phyloP scores from a whole-genome alignment of 2,888 invertebrate genomes.

The Aethes cnicana region DNA sequence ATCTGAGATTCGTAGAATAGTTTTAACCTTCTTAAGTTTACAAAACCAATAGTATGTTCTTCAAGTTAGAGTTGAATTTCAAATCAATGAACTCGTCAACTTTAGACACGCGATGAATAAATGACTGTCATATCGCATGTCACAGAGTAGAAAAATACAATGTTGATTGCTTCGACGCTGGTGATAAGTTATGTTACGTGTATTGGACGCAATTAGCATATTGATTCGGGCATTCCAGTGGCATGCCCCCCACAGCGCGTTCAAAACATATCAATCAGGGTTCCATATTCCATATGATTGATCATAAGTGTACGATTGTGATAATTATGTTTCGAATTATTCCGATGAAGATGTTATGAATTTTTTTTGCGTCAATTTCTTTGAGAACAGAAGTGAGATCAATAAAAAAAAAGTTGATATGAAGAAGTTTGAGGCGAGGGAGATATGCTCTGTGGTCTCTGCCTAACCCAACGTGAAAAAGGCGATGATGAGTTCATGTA shows the following conservation, averaged over 20 bases:
- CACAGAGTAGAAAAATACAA: conserved; percentile 6
- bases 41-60: too few relatives aligned
- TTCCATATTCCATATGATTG: conserved; percentile 2
- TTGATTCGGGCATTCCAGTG: conserved; percentile 22
- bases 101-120: too few relatives aligned
- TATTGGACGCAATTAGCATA: conserved; percentile 4
- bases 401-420: too few relatives aligned
- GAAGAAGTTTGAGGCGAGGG: too few relatives aligned
- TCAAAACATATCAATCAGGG: conserved; percentile 42
- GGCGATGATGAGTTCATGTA: too few relatives aligned
- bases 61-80: too few relatives aligned
- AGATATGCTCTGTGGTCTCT: too few relatives aligned
- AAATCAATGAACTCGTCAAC: too few relatives aligned
- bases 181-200: conserved; percentile 7
- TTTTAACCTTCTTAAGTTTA: too few relatives aligned
- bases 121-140: conserved; percentile 13
- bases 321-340: neutral
- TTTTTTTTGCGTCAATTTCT: neutral
- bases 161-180: conserved; percentile 8
- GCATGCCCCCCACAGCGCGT: conserved; percentile 34
- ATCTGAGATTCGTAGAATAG: too few relatives aligned
- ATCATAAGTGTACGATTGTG: neutral
- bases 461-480: too few relatives aligned
- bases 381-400: too few relatives aligned
- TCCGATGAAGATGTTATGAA: neutral